Percentiles rank a stretch among this genome's conserved stretches.
phyloP scores from a whole-genome alignment of 2,888 invertebrate species.

The Eupeodes latifasciatus region DNA sequence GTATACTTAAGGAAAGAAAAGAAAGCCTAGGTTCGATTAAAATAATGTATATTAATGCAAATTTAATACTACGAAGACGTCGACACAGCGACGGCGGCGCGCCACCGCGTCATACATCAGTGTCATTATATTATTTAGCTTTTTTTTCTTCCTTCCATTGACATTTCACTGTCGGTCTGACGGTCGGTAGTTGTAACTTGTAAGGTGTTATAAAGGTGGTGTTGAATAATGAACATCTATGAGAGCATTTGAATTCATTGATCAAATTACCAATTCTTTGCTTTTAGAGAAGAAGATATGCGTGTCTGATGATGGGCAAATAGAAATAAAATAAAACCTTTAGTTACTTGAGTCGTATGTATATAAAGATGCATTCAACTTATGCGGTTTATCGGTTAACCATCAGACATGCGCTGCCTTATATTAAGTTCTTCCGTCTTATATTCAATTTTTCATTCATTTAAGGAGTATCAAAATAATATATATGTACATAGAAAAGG shows the following conservation, averaged over 20 bases:
- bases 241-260: constrained; percentile 18
- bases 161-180: constrained; percentile 18
- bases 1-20: constrained; percentile 4
- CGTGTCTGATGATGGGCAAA: constrained; percentile 11
- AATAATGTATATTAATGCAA: constrained; percentile 14
- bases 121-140: constrained; percentile 49
- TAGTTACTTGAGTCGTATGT: not conserved
- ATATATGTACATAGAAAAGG: too few species aligned
- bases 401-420: constrained; percentile 24
- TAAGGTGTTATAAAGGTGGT: constrained; percentile 61
- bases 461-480: not conserved
- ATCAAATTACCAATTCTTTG: constrained; percentile 55
- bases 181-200: not conserved
- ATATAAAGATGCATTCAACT: constrained; percentile 14
- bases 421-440: not conserved
- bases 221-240: constrained; percentile 55
- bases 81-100: too few species aligned
- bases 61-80: not conserved
- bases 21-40: constrained; percentile 11
- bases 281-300: constrained; percentile 17
- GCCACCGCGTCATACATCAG: not conserved
- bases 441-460: not conserved
- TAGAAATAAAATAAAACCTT: constrained; percentile 16
- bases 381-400: constrained; percentile 39
- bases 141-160: constrained; percentile 19